phyloP scores from a whole-genome alignment of 2,888 invertebrate genomes.

The Dynastes grantii region DNA sequence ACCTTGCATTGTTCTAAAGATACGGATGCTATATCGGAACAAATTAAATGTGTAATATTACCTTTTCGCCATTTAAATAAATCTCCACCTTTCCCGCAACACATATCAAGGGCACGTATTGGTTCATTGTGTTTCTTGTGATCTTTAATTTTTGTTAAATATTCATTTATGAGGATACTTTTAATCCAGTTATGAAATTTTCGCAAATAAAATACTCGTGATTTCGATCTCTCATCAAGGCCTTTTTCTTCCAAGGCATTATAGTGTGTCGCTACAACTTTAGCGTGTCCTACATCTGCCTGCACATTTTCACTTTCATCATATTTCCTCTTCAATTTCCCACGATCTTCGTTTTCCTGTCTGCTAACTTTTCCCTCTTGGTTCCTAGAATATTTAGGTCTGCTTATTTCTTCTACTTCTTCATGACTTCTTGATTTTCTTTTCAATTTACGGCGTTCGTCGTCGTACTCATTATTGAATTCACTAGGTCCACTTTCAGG shows the following conservation, averaged over 20 bases:
- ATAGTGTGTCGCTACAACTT: slow-evolving; percentile 92
- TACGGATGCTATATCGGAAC: slow-evolving; percentile 94
- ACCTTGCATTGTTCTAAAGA: slow-evolving; percentile 92
- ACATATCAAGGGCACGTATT: slow-evolving; percentile 90
- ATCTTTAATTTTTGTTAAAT: slow-evolving; percentile 78
- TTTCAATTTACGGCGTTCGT: slow-evolving; percentile 4
- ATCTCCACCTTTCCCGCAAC: slow-evolving; percentile 99
- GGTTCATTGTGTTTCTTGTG: slow-evolving; percentile 78
- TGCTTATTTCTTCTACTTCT: background rate
- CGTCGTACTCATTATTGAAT: background rate
- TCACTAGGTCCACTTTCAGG: slow-evolving; percentile 51
- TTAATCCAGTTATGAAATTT: slow-evolving; percentile 99
- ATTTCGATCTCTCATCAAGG: slow-evolving; percentile 84
- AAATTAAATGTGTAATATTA: slow-evolving; percentile 86
- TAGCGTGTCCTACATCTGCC: slow-evolving; percentile 68
- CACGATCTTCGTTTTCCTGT: slow-evolving; percentile 1
- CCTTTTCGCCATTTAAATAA: slow-evolving; percentile 95
- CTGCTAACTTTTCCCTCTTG: background rate
- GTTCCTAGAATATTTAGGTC: background rate
- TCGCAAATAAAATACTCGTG: slow-evolving; percentile 93
- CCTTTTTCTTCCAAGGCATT: slow-evolving; percentile 91
- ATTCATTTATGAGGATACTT: slow-evolving; percentile 92
- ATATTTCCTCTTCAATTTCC: slow-evolving; percentile 2
- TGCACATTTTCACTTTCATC: slow-evolving; percentile 13
- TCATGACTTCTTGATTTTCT: background rate